phyloP scores from a whole-genome alignment of 2,888 invertebrate genomes.

The Crocallis elinguaria region DNA sequence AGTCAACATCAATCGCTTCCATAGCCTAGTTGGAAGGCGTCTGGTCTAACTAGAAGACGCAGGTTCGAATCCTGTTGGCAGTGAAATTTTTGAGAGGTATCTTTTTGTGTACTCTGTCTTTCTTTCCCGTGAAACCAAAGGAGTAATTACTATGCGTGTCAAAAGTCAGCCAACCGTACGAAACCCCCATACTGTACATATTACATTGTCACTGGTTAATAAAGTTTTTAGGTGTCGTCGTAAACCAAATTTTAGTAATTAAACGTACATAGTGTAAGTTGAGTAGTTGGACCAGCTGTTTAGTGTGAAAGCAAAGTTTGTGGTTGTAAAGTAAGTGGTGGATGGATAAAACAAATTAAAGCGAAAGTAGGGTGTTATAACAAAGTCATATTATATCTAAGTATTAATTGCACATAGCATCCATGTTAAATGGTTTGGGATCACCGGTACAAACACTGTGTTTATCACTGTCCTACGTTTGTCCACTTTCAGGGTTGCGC shows the following conservation, averaged over 20 bases:
- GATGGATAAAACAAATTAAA: neutral
- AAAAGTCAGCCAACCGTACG: neutral
- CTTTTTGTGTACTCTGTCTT: no score
- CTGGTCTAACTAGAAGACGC: no score
- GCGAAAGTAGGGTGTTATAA: neutral
- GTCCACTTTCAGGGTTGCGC: no score
- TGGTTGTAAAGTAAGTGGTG: neutral
- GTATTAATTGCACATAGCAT: neutral
- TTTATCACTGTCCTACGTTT: no score
- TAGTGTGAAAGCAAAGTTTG: slow-evolving; percentile 8
- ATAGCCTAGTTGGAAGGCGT: no score
- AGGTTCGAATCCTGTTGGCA: no score
- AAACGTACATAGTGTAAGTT: slow-evolving; percentile 31
- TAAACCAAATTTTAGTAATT: slow-evolving; percentile 41
- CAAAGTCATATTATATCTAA: neutral
- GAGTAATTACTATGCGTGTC: no score
- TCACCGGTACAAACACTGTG: no score
- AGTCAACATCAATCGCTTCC: no score
- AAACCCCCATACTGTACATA: slow-evolving; percentile 4
- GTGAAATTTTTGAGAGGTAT: no score
- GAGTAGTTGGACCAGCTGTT: slow-evolving; percentile 17
- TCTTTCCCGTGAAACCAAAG: no score
- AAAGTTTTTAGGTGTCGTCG: slow-evolving; percentile 40
- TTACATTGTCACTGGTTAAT: slow-evolving; percentile 17
- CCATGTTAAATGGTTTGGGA: no score